phyloP scores from a whole-genome alignment of 2,888 invertebrate species.

The Lasioglossum morio region DNA sequence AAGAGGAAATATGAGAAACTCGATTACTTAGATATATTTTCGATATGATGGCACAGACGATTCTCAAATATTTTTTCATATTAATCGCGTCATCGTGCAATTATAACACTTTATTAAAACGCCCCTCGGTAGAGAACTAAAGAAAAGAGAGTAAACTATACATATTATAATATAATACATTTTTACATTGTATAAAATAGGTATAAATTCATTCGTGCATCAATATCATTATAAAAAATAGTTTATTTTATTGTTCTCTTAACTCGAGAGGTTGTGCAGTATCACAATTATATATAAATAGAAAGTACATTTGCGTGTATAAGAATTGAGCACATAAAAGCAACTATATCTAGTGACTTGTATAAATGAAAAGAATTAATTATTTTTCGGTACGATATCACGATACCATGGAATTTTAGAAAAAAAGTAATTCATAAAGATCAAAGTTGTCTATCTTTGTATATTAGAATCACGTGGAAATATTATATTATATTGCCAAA shows the following conservation, averaged over 20 bases:
- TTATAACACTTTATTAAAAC: slow-evolving; percentile 54
- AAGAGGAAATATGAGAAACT: slow-evolving; percentile 79
- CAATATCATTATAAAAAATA: slow-evolving; percentile 40
- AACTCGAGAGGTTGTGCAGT: slow-evolving; percentile 43
- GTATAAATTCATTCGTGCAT: slow-evolving; percentile 41
- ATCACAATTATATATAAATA: slow-evolving; percentile 53
- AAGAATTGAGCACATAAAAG: slow-evolving; percentile 35
- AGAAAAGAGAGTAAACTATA: slow-evolving; percentile 11
- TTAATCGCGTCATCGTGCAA: slow-evolving; percentile 62
- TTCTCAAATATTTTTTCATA: slow-evolving; percentile 38
- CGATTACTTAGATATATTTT: slow-evolving; percentile 39
- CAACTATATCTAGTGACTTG: slow-evolving; percentile 51
- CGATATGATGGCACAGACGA: slow-evolving; percentile 45
- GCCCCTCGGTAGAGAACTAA: slow-evolving; percentile 41
- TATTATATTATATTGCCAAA: slow-evolving; percentile 35
- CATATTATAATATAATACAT: slow-evolving; percentile 31
- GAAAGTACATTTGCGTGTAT: slow-evolving; percentile 44
- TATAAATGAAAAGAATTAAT: slow-evolving; percentile 54
- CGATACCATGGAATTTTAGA: slow-evolving; percentile 40
- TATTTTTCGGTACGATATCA: slow-evolving; percentile 58
- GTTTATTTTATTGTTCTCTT: slow-evolving; percentile 55
- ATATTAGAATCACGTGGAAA: slow-evolving; percentile 44
- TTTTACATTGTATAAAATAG: slow-evolving; percentile 58
- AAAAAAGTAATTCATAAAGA: slow-evolving; percentile 49
- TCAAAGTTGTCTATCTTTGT: slow-evolving; percentile 59